Percentiles rank a stretch among this genome's conserved stretches.
Conservation (phyloP, 2,888 invertebrate genomes). For the Lottia gigantea region DNA sequence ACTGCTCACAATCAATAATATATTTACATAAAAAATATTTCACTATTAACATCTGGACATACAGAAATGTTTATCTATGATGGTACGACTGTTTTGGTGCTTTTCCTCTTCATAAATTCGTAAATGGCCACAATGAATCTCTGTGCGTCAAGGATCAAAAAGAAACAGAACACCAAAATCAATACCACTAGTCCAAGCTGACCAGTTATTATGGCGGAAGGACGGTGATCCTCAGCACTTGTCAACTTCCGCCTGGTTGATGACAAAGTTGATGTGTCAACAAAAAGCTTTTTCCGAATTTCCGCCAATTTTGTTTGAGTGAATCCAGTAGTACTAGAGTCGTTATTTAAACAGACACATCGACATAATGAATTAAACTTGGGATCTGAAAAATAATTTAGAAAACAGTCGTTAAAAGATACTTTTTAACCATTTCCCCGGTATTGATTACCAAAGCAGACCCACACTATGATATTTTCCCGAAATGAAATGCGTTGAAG, state of each 20-base stretch:
- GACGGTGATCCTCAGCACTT: background rate
- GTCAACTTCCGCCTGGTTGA: slow-evolving; percentile 4
- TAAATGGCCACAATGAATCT: background rate
- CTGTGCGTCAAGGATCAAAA: background rate
- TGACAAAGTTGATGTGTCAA: slow-evolving; percentile 1
- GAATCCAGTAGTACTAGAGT: background rate
- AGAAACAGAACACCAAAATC: background rate
- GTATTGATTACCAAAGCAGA: no score
- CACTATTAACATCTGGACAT: no score
- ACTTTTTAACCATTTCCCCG: no score
- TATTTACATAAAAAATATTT: no score
- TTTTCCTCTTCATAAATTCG: background rate
- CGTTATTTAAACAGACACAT: background rate
- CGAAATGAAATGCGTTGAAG: no score
- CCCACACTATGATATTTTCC: no score
- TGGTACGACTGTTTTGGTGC: background rate
- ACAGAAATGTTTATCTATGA: no score
- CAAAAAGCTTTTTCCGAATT: background rate
- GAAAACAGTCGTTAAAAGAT: no score
- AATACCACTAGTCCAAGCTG: background rate
- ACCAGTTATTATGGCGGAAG: slow-evolving; percentile 7
- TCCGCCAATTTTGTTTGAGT: background rate
- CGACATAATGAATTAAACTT: background rate
- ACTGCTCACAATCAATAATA: no score
- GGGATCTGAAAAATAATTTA: no score